Evolutionary conservation across 1,140 invertebrate genomes (phyloP).

Genomic region (Nasonia vitripennis): DNA sequence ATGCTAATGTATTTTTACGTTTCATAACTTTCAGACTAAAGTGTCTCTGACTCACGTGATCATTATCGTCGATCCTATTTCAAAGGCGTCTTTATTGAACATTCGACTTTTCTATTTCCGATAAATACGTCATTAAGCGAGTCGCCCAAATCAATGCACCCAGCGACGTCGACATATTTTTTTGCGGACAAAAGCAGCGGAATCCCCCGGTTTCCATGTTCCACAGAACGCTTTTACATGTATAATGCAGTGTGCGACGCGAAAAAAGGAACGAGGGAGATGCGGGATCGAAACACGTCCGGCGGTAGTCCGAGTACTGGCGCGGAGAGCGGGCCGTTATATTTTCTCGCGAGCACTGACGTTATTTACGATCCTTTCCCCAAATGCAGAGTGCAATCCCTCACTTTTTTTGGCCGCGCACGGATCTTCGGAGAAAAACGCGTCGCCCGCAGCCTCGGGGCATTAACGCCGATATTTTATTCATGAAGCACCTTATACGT

Average conservation of each 20-base stretch:
- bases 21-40: slow-evolving; percentile 31
- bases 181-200: background rate
- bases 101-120: slow-evolving; percentile 11
- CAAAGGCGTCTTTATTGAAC: background rate
- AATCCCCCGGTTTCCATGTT: slow-evolving; percentile 2
- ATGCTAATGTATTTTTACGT: slow-evolving; percentile 43
- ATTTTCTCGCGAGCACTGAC: slow-evolving; percentile 50
- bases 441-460: slow-evolving; percentile 69
- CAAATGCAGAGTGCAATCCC: slow-evolving; percentile 65
- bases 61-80: background rate
- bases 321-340: slow-evolving; percentile 28
- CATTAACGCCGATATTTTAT: slow-evolving; percentile 75
- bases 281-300: background rate
- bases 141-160: background rate
- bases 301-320: background rate
- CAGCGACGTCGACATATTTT: background rate
- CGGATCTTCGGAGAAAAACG: slow-evolving; percentile 70
- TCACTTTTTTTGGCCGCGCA: slow-evolving; percentile 62
- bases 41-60: background rate
- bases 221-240: slow-evolving; percentile 35
- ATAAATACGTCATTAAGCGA: background rate
- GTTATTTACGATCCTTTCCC: slow-evolving; percentile 68
- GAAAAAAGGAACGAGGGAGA: slow-evolving; percentile 32
- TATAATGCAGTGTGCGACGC: slow-evolving; percentile 36
- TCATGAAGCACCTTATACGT: slow-evolving; percentile 72